A percentile compares a stretch with the other conserved stretches of the same genome.
These are phyloP conservation scores for Apogon talboti DNA, from an alignment of 2,797 vertebrate species.

Conservation along the genomic window DNA sequence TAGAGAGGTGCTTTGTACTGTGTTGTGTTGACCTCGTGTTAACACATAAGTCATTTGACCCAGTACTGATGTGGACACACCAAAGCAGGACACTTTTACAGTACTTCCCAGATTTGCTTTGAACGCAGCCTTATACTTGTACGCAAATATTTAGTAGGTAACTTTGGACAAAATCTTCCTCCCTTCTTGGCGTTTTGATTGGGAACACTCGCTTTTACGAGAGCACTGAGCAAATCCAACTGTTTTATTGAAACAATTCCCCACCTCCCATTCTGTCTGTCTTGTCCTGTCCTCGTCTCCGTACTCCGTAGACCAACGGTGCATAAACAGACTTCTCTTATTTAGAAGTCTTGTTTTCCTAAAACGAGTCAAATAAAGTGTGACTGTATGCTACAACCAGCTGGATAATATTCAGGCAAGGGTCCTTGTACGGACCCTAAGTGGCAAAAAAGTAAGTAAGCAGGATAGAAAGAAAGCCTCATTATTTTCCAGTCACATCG, in stretches of 20 bases:
- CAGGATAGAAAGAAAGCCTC: constrained; percentile 68
- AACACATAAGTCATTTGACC: too few relatives aligned
- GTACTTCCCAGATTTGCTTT: background rate
- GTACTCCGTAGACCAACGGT: constrained; percentile 72
- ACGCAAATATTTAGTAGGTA: constrained; percentile 19
- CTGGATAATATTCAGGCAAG: constrained; percentile 88
- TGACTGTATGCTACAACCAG: constrained; percentile 83
- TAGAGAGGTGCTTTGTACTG: too few relatives aligned
- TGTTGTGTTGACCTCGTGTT: too few relatives aligned
- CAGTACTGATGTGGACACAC: too few relatives aligned
- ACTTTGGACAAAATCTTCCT: constrained; percentile 53
- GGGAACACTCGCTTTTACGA: constrained; percentile 75
- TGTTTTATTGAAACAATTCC: constrained; percentile 74
- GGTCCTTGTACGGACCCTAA: constrained; percentile 87
- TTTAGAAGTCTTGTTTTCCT: constrained; percentile 92
- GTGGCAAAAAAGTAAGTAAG: constrained; percentile 79
- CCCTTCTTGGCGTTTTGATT: constrained; percentile 57
- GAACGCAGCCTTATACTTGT: constrained; percentile 2
- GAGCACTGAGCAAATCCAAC: constrained; percentile 66
- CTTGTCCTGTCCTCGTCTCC: background rate
- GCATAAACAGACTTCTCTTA: constrained; percentile 87
- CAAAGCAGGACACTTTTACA: background rate
- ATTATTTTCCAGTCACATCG: constrained; percentile 69
- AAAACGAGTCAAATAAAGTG: constrained; percentile 88
- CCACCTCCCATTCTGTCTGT: constrained; percentile 13